Evolutionary conservation across 2,888 invertebrate genomes (phyloP), one percentile per base, ranked within the genome.

Genomic region (Clitarchus hookeri): DNA sequence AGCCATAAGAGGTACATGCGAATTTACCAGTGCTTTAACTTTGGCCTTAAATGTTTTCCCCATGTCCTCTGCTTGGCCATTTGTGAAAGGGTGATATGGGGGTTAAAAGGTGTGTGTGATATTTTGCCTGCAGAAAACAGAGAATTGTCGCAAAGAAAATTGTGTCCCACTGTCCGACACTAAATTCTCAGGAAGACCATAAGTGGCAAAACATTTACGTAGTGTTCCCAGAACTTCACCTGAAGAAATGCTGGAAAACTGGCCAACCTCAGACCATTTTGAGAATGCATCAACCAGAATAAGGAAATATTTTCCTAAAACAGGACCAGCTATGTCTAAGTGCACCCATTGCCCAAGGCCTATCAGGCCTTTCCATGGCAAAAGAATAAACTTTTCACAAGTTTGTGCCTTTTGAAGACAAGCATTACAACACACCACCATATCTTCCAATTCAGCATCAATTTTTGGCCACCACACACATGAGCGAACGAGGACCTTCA

Each of bases 21-120:
- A 65, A 65, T 19, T 13, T 19, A 65, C 65, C 6, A 65, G 19
- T 65, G n/a, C 65, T 23, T 65, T 65, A 2, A 65, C 36, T 65
- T 23, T 65, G 3, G 19, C n/a, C 65, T 83, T 83, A 23, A 83
- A 25, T 8, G 83, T 83, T 19, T 84, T 84, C 27, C 26, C 84
- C 84, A 84, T 84, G 23, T 84, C 27, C 13, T 44, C 84, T 16
- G 84, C 84, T 53, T 25, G 25, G 13, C 84, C 44, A 84, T 84
- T 84, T 36, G 84, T 53, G 6, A 36, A n/a, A 9, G 84, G 44
- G 44, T 84, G 44, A 54, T 84, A 84, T 36, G 84, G 84, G 8
- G 65, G 65, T 19, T 11, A 65, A 19, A 65, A 65, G 23, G 65
- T 65, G n/a, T 65, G 65, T 65, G 6, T 23, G n/a, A 65, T 65